Conservation (phyloP, 2,888 invertebrate genomes). For the Polydrusus cervinus region DNA sequence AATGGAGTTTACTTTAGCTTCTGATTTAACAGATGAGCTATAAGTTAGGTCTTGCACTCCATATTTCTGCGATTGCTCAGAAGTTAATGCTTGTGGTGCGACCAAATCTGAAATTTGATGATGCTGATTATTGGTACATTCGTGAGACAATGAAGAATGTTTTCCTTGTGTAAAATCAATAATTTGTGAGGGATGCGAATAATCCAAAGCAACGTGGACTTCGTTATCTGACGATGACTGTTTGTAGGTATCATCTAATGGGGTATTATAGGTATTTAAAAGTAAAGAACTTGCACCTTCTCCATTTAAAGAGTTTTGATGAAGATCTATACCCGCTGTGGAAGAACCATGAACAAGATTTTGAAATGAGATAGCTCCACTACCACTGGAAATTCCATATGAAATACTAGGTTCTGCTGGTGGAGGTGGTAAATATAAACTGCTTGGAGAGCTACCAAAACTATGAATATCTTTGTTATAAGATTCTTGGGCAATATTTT, state of each 20-base stretch:
- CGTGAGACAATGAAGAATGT: slow-evolving; percentile 56
- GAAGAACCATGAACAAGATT: slow-evolving; percentile 63
- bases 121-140: slow-evolving; percentile 67
- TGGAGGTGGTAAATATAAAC: slow-evolving; percentile 67
- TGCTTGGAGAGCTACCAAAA: slow-evolving; percentile 17
- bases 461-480: slow-evolving; percentile 23
- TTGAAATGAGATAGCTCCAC: slow-evolving; percentile 73
- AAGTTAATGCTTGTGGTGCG: slow-evolving; percentile 54
- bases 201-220: slow-evolving; percentile 61
- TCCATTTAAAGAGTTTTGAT: slow-evolving; percentile 52
- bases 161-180: slow-evolving; percentile 62
- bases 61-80: slow-evolving; percentile 58
- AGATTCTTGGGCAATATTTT: slow-evolving; percentile 76
- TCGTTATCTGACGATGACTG: slow-evolving; percentile 60
- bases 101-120: slow-evolving; percentile 60
- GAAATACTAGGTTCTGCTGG: slow-evolving; percentile 71
- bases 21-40: slow-evolving; percentile 62
- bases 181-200: slow-evolving; percentile 61
- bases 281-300: slow-evolving; percentile 66
- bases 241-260: slow-evolving; percentile 73
- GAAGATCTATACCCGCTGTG: slow-evolving; percentile 57
- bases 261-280: slow-evolving; percentile 73
- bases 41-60: slow-evolving; percentile 68
- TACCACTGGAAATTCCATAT: slow-evolving; percentile 73
- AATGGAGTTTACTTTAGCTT: slow-evolving; percentile 58